Base-by-base conservation (phyloP, 2,888 invertebrate species). In the Helleia helle region DNA sequence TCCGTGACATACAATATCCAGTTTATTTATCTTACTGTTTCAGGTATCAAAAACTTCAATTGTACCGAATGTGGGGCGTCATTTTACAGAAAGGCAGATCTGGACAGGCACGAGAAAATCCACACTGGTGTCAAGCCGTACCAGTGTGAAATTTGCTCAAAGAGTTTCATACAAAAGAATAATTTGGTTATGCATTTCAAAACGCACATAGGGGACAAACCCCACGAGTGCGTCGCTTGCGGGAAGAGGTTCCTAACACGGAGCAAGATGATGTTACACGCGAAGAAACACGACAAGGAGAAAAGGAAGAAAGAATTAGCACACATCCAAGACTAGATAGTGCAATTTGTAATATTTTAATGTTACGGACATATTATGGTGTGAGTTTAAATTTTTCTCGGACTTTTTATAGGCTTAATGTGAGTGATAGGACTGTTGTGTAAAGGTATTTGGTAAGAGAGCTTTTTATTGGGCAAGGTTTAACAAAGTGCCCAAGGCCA, bases 121-220 rank as follows among this genome's bases (percentile, higher is more conserved):
- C 83, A 83, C 41, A 61, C 65, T 0, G 81, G 81, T 0, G 66
- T 71, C 0, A 81, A 77, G 37, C 79, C 80, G 0, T 69, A 59
- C 43, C 60, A 70, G 0, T 81, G 83, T 9, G 71, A 73, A 18
- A 65, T 80, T 0, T 83, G 83, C 36, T 59, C 70, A 0, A 81
- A 77, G 38, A 64, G 70, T 1, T 83, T 81, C 36, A 69, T 73
- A 0, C 81, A 81, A 26, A 81, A 80, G 48, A 71, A 70, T 22
- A 81, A 81, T 46, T 46, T 81, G 3, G 66, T 73, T 0, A 76
- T 76, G 75, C 81, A 81, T 15, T 53, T 73, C 0, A 76, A 76
- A 37, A 74, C 71, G 62, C 81, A 81, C 18, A 51, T 62, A 0
- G 80, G 76, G 0, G 80, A 77, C 0, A 57, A 68, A 1, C 61